A percentile compares a stretch with the other conserved stretches of the same genome.
These are phyloP conservation scores for Lobophora halterata DNA, from an alignment of 2,888 invertebrate species.

Conservation along the genomic window DNA sequence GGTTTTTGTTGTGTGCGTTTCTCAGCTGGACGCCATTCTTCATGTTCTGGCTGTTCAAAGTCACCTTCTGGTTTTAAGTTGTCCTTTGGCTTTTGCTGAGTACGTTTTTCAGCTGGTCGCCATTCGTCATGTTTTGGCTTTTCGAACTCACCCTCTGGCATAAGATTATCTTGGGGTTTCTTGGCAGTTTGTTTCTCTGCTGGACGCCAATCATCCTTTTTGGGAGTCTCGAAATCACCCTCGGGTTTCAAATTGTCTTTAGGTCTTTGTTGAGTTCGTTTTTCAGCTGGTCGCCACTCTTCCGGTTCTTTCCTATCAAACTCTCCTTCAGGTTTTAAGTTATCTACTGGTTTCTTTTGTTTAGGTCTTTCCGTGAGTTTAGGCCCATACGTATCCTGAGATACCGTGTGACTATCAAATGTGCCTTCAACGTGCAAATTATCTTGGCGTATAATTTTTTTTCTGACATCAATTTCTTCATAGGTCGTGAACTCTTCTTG, in stretches of 20 bases:
- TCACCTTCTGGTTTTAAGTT: slow-evolving; percentile 81
- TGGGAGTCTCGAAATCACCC: slow-evolving; percentile 78
- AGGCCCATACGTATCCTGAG: slow-evolving; percentile 57
- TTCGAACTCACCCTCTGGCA: slow-evolving; percentile 83
- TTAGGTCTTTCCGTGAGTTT: slow-evolving; percentile 68
- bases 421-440: slow-evolving; percentile 76
- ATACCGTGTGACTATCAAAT: slow-evolving; percentile 71
- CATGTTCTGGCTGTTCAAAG: slow-evolving; percentile 64
- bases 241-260: slow-evolving; percentile 78
- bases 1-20: slow-evolving; percentile 45
- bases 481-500: slow-evolving; percentile 84
- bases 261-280: slow-evolving; percentile 57
- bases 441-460: slow-evolving; percentile 65
- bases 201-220: slow-evolving; percentile 54
- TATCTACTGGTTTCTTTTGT: slow-evolving; percentile 79
- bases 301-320: slow-evolving; percentile 52
- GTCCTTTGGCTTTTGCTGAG: slow-evolving; percentile 39
- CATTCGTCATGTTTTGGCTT: slow-evolving; percentile 54
- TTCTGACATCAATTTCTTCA: slow-evolving; percentile 78
- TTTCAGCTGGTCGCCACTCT: slow-evolving; percentile 67
- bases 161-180: too few relatives aligned
- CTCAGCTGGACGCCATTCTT: slow-evolving; percentile 73
- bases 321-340: slow-evolving; percentile 80
- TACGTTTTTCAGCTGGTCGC: slow-evolving; percentile 59
- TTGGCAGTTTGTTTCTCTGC: too few relatives aligned